A percentile compares a stretch with the other conserved stretches of the same genome.
phyloP scores from a whole-genome alignment of 1,140 invertebrate genomes.

The Brachionus calyciflorus region DNA sequence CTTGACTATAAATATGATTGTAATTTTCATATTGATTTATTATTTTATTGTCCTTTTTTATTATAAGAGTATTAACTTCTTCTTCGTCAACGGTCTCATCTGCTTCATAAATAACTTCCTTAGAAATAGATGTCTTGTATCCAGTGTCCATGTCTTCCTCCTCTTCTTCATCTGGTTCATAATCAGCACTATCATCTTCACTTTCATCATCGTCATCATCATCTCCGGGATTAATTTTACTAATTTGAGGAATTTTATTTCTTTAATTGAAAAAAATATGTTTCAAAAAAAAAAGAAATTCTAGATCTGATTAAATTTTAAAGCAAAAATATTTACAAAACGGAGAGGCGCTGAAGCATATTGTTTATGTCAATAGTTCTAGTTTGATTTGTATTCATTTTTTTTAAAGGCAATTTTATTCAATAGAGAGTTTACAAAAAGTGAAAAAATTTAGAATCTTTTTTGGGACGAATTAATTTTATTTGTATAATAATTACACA shows the following conservation, averaged over 20 bases:
- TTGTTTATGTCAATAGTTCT: constrained; percentile 10
- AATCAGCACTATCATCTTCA: background rate
- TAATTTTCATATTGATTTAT: background rate
- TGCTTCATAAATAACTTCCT: background rate
- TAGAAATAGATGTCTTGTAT: background rate
- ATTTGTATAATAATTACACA: no score
- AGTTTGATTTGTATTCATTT: constrained; percentile 16
- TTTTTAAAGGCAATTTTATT: background rate
- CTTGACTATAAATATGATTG: background rate
- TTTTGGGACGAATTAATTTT: no score
- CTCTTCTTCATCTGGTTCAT: background rate
- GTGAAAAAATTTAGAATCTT: no score
- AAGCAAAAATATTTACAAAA: background rate
- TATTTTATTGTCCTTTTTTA: background rate
- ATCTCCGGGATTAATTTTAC: background rate
- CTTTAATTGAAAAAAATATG: background rate
- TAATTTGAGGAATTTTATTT: background rate
- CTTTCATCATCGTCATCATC: background rate
- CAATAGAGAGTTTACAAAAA: no score
- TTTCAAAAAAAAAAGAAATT: no score
- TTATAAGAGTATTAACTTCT: background rate
- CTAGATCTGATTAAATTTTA: background rate
- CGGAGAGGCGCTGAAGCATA: constrained; percentile 4
- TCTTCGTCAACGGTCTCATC: background rate
- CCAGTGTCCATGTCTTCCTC: background rate